Percentiles rank a stretch among this genome's conserved stretches.
Conservation (phyloP, 2,888 invertebrate species). For the Cosmia trapezina region DNA sequence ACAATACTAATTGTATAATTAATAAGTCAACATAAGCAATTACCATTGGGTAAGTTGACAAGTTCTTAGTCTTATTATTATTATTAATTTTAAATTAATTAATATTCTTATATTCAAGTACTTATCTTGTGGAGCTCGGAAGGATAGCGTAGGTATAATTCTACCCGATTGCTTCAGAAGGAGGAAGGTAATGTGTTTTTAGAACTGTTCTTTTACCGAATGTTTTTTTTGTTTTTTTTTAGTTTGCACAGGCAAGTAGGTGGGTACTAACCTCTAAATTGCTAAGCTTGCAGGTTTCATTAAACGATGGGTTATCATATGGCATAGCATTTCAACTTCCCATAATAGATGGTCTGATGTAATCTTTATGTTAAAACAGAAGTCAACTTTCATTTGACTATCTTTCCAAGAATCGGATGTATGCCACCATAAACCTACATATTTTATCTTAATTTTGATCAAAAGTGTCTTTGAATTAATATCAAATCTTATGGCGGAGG, state of each 20-base stretch:
- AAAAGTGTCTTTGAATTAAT: conserved; percentile 60
- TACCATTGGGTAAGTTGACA: not conserved
- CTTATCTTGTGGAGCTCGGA: not conserved
- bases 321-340: conserved; percentile 38
- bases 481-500: conserved; percentile 49
- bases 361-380: conserved; percentile 69
- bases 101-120: no score
- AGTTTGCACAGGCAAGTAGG: no score
- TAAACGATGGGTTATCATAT: not conserved
- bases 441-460: conserved; percentile 67
- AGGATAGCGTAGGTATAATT: not conserved
- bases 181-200: not conserved
- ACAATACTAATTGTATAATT: conserved; percentile 20
- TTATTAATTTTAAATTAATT: no score
- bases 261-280: not conserved
- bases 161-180: not conserved
- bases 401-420: conserved; percentile 66
- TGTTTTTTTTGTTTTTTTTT: no score
- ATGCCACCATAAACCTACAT: conserved; percentile 66
- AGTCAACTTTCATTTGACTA: conserved; percentile 72
- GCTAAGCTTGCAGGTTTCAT: not conserved
- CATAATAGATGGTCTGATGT: conserved; percentile 40
- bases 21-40: conserved; percentile 19
- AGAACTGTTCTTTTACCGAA: not conserved
- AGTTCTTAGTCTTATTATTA: no score